Evolutionary conservation across 2,113 vertebrate genomes (phyloP), one percentile per base, ranked within the genome.

Genomic region (Cyprinodon brontotheroides): DNA sequence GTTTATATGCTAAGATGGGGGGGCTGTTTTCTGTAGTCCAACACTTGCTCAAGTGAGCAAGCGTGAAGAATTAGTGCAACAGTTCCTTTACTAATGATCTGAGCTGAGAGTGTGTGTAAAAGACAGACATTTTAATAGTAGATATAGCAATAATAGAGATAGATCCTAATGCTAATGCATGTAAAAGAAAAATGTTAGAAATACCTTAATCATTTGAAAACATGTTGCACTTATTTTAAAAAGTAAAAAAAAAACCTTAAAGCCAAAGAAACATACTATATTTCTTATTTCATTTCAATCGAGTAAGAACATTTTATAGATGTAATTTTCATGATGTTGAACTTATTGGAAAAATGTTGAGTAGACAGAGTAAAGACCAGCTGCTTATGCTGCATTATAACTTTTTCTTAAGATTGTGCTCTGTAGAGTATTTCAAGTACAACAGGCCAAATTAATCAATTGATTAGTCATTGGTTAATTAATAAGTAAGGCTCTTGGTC

Each of bases 11-110:
- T 69, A 68, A 80, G 75, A 67, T 83, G 77, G 66, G 63, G n/a
- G 40, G 82, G 80, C 76, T 79, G 78, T 90, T 93, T 93, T 85
- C 93, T 94, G 94, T 94, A 94, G 94, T 94, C 93, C 70, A 92
- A 93, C 94, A 90, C 92, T 94, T 94, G 93, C 92, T 92, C 65
- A 72, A 86, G 68, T 12, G 66, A 79, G 92, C 92, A 94, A 94
- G 92, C 89, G 92, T 94, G 88, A 86, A 77, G 61, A 89, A 88
- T 86, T 90, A 92, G 88, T 79, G 61, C 93, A 89, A 91, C 78
- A 84, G 83, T 80, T 91, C 89, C 88, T 86, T 71, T 64, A 94
- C 93, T 93, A 94, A 95, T 91, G 60, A 84, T 81, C 53, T 80
- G 69, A 66, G 29, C 6, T 86, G 86, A 79, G 41, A 68, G 88